Conservation (phyloP, 2,113 vertebrate genomes). For the Tylochromis polylepis region DNA sequence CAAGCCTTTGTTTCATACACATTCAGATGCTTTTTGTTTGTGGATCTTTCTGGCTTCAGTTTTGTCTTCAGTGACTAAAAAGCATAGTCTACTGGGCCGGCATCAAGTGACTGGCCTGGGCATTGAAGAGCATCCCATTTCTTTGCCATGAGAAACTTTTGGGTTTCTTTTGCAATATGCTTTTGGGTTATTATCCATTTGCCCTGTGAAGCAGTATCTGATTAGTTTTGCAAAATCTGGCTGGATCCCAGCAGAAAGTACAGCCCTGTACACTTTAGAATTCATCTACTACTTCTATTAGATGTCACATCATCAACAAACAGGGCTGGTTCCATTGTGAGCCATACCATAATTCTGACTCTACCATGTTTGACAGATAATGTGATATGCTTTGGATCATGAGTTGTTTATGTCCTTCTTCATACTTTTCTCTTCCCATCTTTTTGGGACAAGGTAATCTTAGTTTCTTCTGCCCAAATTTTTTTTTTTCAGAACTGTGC, state of each 20-base stretch:
- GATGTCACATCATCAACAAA: not conserved
- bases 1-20: not conserved
- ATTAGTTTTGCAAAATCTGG: not conserved
- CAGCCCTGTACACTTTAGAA: not conserved
- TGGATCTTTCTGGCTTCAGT: not conserved
- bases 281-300: not conserved
- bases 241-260: not conserved
- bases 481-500: fast-evolving
- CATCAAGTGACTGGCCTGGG: not conserved
- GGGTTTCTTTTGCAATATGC: not conserved
- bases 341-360: not conserved
- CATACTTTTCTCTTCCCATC: not conserved
- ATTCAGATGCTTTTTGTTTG: not conserved
- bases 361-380: not conserved
- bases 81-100: not conserved
- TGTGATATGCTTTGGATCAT: not conserved
- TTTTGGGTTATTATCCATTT: not conserved
- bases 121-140: not conserved
- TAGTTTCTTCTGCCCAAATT: not conserved
- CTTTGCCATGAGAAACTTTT: not conserved
- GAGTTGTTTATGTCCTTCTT: not conserved
- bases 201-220: not conserved
- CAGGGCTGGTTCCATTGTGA: not conserved
- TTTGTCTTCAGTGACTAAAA: not conserved
- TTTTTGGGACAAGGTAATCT: not conserved